These are phyloP conservation scores for Hippoglossus hippoglossus DNA, from an alignment of 2,797 vertebrate genomes.

Conservation along the genomic window DNA sequence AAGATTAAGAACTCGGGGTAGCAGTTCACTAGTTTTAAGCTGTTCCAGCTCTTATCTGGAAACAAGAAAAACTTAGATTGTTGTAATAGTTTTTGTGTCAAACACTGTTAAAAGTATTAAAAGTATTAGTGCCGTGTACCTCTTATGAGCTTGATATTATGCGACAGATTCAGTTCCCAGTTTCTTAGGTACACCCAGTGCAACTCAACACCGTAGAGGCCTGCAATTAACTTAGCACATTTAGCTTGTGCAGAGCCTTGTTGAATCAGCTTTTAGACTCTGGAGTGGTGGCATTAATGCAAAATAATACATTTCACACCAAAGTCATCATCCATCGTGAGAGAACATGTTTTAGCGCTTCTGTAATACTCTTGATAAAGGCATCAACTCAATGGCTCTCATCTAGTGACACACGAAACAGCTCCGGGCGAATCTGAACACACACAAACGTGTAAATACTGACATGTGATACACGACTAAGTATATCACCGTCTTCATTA, in stretches of 20 bases:
- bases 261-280: conserved; percentile 2
- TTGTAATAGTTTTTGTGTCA: conserved; percentile 4
- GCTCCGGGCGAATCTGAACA: conserved; percentile 16
- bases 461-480: conserved; percentile 30
- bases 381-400: conserved; percentile 2
- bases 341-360: not conserved
- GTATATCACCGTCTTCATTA: conserved; percentile 40
- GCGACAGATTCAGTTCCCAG: conserved; percentile 1
- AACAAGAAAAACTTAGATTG: conserved; percentile 9
- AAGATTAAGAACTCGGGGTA: conserved; percentile 7
- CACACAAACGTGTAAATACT: conserved; percentile 40
- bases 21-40: conserved; percentile 11
- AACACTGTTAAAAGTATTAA: not conserved
- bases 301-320: conserved; percentile 9
- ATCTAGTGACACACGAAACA: conserved; percentile 7
- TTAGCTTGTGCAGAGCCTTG: conserved; percentile 20
- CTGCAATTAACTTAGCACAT: not conserved
- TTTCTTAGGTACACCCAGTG: conserved; percentile 18
- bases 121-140: not conserved
- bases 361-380: conserved; percentile 23
- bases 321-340: not conserved
- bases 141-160: not conserved
- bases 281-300: conserved; percentile 19
- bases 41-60: not conserved
- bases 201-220: conserved; percentile 5